phyloP scores from a whole-genome alignment of 2,888 invertebrate species.

The Rotaria macrura region DNA sequence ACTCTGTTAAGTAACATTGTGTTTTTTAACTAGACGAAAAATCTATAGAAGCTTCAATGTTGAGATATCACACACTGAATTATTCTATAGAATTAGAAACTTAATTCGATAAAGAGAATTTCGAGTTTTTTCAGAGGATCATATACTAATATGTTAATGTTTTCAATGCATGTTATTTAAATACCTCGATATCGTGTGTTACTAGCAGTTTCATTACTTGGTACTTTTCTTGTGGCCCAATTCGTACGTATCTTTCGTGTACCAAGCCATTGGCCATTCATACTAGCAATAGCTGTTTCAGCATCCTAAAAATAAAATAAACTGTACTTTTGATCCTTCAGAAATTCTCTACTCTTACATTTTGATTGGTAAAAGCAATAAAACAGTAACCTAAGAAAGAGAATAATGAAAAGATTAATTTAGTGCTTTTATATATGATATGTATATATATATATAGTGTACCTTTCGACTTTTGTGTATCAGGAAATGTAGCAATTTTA shows the following conservation, averaged over 20 bases:
- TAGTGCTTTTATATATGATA: too few species aligned
- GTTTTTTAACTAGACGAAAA: too few species aligned
- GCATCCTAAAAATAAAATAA: too few species aligned
- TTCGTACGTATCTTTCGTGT: slow-evolving; percentile 92
- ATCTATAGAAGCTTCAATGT: too few species aligned
- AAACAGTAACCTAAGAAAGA: neutral
- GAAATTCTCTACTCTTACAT: neutral
- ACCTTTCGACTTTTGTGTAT: slow-evolving; percentile 95
- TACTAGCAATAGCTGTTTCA: slow-evolving; percentile 82
- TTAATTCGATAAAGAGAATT: too few species aligned
- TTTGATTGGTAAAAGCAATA: neutral
- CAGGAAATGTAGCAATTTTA: slow-evolving; percentile 94
- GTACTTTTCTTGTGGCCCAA: slow-evolving; percentile 83
- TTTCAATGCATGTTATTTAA: neutral
- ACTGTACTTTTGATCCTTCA: neutral
- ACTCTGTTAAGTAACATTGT: too few species aligned
- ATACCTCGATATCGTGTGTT: neutral
- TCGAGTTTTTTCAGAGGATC: too few species aligned
- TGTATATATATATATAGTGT: slow-evolving; percentile 62
- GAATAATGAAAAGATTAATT: too few species aligned
- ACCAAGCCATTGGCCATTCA: slow-evolving; percentile 99
- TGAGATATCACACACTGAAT: too few species aligned
- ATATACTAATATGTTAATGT: too few species aligned
- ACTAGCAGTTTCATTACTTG: slow-evolving; percentile 21
- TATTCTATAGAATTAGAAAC: too few species aligned